These are phyloP conservation scores for Philaenus spumarius DNA, from an alignment of 1,140 invertebrate species.

Conservation along the genomic window DNA sequence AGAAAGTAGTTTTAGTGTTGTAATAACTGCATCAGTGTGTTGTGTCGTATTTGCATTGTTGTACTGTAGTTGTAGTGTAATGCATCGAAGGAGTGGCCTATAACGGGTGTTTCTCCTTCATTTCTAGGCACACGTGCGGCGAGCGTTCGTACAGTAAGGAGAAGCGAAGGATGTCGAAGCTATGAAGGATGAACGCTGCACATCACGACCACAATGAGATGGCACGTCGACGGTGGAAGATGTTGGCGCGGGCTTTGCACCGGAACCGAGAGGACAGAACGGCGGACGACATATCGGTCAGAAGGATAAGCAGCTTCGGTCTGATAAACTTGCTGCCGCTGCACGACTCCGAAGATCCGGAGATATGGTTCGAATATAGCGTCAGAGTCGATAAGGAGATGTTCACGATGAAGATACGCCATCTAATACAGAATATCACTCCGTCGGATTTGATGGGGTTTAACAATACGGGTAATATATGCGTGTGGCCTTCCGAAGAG, in stretches of 20 bases:
- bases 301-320: constrained; percentile 50
- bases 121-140: too few relatives aligned
- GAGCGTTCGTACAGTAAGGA: background rate
- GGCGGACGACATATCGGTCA: constrained; percentile 39
- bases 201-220: constrained; percentile 24
- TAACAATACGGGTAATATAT: constrained; percentile 88
- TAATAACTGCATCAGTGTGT: too few relatives aligned
- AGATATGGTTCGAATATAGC: constrained; percentile 49
- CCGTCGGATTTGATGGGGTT: constrained; percentile 71
- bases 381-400: constrained; percentile 39
- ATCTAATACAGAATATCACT: constrained; percentile 53
- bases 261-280: constrained; percentile 34
- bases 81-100: too few relatives aligned
- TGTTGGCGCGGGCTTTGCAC: constrained; percentile 57
- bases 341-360: constrained; percentile 24
- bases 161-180: background rate
- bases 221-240: constrained; percentile 59
- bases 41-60: too few relatives aligned
- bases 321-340: constrained; percentile 40
- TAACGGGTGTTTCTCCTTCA: too few relatives aligned
- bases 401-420: constrained; percentile 48
- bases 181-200: constrained; percentile 9
- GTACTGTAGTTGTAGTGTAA: too few relatives aligned
- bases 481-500: constrained; percentile 86
- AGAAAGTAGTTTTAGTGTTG: too few relatives aligned